These are phyloP conservation scores for Ibycter americanus DNA, from an alignment of 2,797 vertebrate genomes.

Conservation along the genomic window DNA sequence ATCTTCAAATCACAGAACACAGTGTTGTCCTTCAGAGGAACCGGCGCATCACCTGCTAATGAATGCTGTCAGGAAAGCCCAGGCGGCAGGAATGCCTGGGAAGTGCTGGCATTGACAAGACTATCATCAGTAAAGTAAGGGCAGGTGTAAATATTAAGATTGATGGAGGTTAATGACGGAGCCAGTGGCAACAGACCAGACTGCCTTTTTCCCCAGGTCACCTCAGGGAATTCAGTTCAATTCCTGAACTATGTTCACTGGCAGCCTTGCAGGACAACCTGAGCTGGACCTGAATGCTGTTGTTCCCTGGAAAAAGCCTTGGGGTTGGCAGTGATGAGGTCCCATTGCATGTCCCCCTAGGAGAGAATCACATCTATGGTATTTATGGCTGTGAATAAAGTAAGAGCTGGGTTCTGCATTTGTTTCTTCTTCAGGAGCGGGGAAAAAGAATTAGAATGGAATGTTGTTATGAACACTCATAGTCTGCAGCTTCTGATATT, in stretches of 20 bases:
- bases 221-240: neutral
- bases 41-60: constrained; percentile 18
- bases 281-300: neutral
- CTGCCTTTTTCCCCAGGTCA: neutral
- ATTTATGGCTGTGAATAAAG: neutral
- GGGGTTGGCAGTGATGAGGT: neutral
- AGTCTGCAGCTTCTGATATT: neutral
- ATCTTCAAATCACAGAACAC: neutral
- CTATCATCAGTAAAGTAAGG: neutral
- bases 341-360: neutral
- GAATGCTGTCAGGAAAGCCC: neutral
- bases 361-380: neutral
- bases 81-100: neutral
- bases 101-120: neutral
- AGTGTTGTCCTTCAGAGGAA: neutral
- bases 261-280: neutral
- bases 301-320: neutral
- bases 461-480: neutral
- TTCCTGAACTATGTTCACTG: neutral
- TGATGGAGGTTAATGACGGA: neutral
- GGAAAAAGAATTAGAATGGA: neutral
- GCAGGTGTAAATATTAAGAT: neutral
- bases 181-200: neutral
- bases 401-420: neutral
- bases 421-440: neutral